Evolutionary conservation across 2,888 invertebrate species (phyloP).

Genomic region (Listrodromus nycthemerus): DNA sequence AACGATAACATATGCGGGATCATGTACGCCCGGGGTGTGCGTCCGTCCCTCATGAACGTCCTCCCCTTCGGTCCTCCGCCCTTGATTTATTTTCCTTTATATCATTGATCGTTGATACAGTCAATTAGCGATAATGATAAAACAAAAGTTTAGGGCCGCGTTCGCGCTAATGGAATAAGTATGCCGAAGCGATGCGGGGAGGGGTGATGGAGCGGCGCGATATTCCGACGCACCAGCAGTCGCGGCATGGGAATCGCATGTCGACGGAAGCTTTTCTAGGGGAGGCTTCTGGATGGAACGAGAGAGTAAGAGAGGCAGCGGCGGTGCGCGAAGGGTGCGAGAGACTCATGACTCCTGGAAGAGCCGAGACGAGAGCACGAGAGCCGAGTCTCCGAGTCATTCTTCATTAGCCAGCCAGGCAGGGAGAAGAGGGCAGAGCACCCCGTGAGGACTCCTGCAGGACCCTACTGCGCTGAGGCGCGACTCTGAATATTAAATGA

Average conservation of each 20-base stretch:
- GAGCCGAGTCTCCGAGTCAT: conserved; percentile 66
- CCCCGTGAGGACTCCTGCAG: conserved; percentile 37
- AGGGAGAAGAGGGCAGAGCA: conserved; percentile 39
- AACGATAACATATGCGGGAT: conserved; percentile 48
- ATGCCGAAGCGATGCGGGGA: conserved; percentile 41
- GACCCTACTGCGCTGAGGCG: conserved; percentile 55
- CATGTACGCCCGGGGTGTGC: conserved; percentile 30
- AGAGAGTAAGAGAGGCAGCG: neutral
- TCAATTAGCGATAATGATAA: conserved; percentile 49
- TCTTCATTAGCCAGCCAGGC: conserved; percentile 70
- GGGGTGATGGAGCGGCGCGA: conserved; percentile 12
- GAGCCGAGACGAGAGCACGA: conserved; percentile 36
- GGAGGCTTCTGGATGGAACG: conserved; percentile 11
- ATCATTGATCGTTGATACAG: conserved; percentile 38
- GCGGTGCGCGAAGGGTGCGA: conserved; percentile 27
- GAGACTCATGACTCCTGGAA: conserved; percentile 62
- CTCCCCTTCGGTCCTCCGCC: neutral
- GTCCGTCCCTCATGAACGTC: conserved; percentile 41
- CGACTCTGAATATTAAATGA: conserved; percentile 68
- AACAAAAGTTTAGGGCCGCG: conserved; percentile 44
- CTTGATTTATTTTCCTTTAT: conserved; percentile 41
- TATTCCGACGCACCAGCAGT: conserved; percentile 44
- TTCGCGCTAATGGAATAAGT: conserved; percentile 64
- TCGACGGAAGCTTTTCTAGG: conserved; percentile 47
- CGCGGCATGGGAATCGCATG: conserved; percentile 59